A percentile compares a stretch with the other conserved stretches of the same genome.
phyloP scores from a whole-genome alignment of 2,113 vertebrate genomes.

The Dasyurus viverrinus region DNA sequence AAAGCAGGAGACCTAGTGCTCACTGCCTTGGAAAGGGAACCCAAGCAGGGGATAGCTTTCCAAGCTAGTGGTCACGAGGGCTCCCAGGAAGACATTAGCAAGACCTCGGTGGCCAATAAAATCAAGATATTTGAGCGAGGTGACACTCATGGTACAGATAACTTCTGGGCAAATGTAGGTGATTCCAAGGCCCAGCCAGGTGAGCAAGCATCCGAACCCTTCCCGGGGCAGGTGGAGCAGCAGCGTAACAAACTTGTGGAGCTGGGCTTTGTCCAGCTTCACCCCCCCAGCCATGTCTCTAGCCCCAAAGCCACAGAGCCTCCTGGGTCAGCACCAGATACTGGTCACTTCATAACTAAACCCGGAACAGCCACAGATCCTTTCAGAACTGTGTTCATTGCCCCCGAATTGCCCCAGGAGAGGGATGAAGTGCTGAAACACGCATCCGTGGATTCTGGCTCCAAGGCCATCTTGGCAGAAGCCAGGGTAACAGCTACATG shows the following conservation, averaged over 20 bases:
- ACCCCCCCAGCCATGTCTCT: not conserved
- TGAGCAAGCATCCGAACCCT: constrained; percentile 49
- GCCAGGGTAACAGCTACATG: constrained; percentile 84
- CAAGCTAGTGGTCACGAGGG: constrained; percentile 46
- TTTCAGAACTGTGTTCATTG: not conserved
- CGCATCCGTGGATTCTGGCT: constrained; percentile 84
- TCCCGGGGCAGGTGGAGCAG: constrained; percentile 26
- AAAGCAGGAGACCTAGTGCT: not conserved
- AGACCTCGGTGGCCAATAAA: constrained; percentile 84
- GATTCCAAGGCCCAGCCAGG: constrained; percentile 54
- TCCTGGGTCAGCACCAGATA: not conserved
- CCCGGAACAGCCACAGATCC: constrained; percentile 45
- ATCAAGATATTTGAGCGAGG: constrained; percentile 85
- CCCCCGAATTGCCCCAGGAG: constrained; percentile 46
- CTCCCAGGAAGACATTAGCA: constrained; percentile 67
- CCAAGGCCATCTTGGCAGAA: constrained; percentile 85
- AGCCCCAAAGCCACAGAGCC: constrained; percentile 15
- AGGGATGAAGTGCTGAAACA: constrained; percentile 70
- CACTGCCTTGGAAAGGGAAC: constrained; percentile 51
- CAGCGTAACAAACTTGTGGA: constrained; percentile 36
- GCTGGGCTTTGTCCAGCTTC: not conserved
- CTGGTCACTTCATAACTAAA: constrained; percentile 11
- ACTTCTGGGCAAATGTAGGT: not conserved
- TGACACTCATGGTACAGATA: constrained; percentile 38
- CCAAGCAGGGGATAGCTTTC: constrained; percentile 10